Conservation (phyloP, 2,113 vertebrate species). For the Epinephelus lanceolatus region DNA sequence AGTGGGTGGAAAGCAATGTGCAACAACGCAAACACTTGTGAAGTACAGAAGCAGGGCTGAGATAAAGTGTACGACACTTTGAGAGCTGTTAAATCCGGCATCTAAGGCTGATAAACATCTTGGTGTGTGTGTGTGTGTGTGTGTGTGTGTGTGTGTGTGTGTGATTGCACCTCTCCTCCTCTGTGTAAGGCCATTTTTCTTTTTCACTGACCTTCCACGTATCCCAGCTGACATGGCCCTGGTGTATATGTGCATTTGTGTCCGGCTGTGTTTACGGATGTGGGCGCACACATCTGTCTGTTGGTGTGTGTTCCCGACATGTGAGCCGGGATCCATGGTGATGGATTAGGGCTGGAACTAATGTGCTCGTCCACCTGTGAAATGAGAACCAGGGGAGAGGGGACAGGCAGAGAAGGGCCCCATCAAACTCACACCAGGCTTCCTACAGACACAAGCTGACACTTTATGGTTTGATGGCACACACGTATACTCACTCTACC, state of each 20-base stretch:
- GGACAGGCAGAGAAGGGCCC: conserved; percentile 40
- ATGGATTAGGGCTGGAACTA: conserved; percentile 81
- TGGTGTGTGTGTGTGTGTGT: not conserved
- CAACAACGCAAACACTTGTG: not conserved
- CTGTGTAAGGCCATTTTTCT: not conserved
- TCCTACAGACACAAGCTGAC: conserved; percentile 59
- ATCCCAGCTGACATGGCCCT: not conserved
- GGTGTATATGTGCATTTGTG: not conserved
- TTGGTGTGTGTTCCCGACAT: conserved; percentile 23
- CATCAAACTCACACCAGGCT: conserved; percentile 59
- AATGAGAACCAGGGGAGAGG: conserved; percentile 77
- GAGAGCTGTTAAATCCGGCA: not conserved
- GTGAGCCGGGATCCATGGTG: conserved; percentile 58
- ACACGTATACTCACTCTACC: conserved; percentile 8
- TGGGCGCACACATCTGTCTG: not conserved
- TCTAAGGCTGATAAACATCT: conserved; percentile 11
- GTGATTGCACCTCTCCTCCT: not conserved
- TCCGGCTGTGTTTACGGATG: conserved; percentile 18
- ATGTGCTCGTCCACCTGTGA: conserved; percentile 84
- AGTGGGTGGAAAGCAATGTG: conserved; percentile 26
- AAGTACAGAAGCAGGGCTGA: conserved; percentile 3
- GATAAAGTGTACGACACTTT: conserved; percentile 16
- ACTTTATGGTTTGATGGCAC: conserved; percentile 51
- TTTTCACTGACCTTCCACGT: not conserved
- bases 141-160: not conserved